phyloP scores from a whole-genome alignment of 2,797 vertebrate species.

The Chlorospingus semifuscus region DNA sequence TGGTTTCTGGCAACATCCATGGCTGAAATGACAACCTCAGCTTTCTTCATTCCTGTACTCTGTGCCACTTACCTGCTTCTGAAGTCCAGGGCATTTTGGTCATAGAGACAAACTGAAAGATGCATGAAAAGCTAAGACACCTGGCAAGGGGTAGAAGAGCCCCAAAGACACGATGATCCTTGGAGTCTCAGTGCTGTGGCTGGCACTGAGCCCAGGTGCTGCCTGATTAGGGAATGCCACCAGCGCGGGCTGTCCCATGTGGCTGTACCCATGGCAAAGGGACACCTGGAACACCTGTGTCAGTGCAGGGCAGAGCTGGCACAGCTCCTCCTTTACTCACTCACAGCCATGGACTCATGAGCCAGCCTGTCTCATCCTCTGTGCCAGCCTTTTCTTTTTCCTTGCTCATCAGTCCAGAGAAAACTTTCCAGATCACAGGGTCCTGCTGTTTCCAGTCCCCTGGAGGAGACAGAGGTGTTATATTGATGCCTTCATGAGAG shows the following conservation, averaged over 20 bases:
- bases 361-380: background rate
- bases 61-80: background rate
- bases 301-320: background rate
- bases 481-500: background rate
- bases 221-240: background rate
- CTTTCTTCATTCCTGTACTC: background rate
- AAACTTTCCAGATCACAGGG: background rate
- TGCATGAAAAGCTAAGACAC: background rate
- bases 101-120: background rate
- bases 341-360: background rate
- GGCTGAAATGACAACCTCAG: background rate
- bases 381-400: background rate
- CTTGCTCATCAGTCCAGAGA: background rate
- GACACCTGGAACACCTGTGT: background rate
- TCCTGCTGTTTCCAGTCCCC: background rate
- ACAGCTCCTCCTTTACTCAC: background rate
- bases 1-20: background rate
- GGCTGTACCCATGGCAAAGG: background rate
- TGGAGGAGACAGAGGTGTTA: background rate
- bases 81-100: background rate
- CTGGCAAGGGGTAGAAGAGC: background rate
- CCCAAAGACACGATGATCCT: background rate
- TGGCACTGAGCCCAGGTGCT: background rate
- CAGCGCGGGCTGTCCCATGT: rapidly evolving
- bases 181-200: background rate